Conservation (phyloP, 1,140 invertebrate genomes). For the Aphelenchoides besseyi region DNA sequence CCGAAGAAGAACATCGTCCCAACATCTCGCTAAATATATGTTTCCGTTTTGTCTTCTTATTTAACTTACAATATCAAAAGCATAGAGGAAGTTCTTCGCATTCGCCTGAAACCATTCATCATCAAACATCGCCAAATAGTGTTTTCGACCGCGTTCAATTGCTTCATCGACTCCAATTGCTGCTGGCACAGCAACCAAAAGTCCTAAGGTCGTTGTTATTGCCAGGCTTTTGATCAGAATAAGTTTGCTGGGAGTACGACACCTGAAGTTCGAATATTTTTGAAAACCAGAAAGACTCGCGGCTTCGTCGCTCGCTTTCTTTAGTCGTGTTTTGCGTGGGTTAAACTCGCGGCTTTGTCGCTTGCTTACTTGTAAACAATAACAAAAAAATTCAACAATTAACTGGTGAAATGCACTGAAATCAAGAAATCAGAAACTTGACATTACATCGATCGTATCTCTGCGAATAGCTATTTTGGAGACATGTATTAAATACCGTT, state of each 20-base stretch:
- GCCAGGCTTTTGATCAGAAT: neutral
- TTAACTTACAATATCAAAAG: slow-evolving; percentile 2
- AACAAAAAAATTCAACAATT: too few species aligned
- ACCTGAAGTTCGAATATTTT: too few species aligned
- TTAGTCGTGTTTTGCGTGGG: too few species aligned
- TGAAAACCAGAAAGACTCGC: too few species aligned
- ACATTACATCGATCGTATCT: too few species aligned
- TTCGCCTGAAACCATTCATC: slow-evolving; percentile 1
- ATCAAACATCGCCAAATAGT: slow-evolving; percentile 5
- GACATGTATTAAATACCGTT: too few species aligned
- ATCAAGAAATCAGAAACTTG: too few species aligned
- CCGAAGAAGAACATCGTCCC: neutral
- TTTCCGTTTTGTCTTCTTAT: neutral
- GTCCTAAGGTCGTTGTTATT: neutral
- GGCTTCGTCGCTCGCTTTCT: too few species aligned
- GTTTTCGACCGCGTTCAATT: neutral
- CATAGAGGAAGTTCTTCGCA: neutral
- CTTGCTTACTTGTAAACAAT: too few species aligned
- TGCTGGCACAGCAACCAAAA: neutral
- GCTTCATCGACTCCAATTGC: neutral
- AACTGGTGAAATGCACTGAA: too few species aligned
- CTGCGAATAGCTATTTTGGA: too few species aligned
- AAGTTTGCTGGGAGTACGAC: neutral
- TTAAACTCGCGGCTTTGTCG: too few species aligned
- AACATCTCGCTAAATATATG: slow-evolving; percentile 1